phyloP scores from a whole-genome alignment of 2,888 invertebrate species.

The Cheilosia urbana region DNA sequence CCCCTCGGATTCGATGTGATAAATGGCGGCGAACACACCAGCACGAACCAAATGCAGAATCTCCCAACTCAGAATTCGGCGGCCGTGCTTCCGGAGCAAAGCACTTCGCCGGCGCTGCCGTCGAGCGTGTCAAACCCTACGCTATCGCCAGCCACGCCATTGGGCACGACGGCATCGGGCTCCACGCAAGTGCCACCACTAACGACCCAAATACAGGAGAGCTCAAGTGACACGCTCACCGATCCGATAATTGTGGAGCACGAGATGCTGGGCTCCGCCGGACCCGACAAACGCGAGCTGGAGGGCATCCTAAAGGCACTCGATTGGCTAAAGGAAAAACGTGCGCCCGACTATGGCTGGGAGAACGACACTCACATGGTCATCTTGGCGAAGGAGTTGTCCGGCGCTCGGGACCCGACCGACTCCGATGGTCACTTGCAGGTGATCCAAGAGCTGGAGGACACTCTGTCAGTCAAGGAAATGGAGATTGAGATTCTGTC shows the following conservation, averaged over 20 bases:
- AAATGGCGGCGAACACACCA: conserved; percentile 63
- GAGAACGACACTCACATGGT: conserved; percentile 93
- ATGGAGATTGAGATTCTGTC: conserved; percentile 94
- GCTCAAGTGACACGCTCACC: conserved; percentile 64
- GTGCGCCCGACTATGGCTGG: conserved; percentile 92
- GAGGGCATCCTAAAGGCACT: conserved; percentile 85
- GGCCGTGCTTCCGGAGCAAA: conserved; percentile 43
- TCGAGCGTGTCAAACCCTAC: conserved; percentile 53
- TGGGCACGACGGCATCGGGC: conserved; percentile 56
- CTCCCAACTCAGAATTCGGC: conserved; percentile 53
- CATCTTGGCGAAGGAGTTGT: conserved; percentile 89
- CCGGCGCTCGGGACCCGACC: conserved; percentile 82
- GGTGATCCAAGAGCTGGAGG: conserved; percentile 83
- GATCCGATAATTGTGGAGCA: conserved; percentile 77
- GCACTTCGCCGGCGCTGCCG: conserved; percentile 55
- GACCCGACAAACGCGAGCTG: conserved; percentile 82
- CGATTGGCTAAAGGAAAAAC: conserved; percentile 89
- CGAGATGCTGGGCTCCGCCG: conserved; percentile 82
- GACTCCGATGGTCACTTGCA: conserved; percentile 83
- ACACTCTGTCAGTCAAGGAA: conserved; percentile 90
- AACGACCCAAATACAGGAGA: conserved; percentile 70
- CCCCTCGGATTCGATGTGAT: conserved; percentile 54
- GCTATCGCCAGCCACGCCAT: conserved; percentile 53
- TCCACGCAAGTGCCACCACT: conserved; percentile 64
- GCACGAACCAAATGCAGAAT: conserved; percentile 69